phyloP scores from a whole-genome alignment of 1,140 invertebrate species.

The Stenopsyche tienmushanensis region DNA sequence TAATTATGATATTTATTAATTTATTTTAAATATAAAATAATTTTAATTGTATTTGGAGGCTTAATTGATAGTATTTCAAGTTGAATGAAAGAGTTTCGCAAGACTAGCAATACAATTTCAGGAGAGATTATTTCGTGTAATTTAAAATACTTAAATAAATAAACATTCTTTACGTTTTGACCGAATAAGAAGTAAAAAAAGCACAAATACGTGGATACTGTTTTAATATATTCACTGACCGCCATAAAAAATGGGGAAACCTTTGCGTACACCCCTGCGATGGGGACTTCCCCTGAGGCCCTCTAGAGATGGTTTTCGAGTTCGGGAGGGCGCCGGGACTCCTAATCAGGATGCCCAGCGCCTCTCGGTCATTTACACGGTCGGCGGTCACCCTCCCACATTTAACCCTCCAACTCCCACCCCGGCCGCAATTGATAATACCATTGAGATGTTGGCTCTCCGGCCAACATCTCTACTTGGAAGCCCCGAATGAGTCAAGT shows the following conservation, averaged over 20 bases:
- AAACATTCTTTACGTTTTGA: too few species aligned
- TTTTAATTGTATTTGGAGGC: too few species aligned
- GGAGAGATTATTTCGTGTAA: too few species aligned
- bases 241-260: slow-evolving; percentile 32
- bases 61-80: too few species aligned
- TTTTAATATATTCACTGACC: slow-evolving; percentile 40
- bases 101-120: too few species aligned
- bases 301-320: not conserved
- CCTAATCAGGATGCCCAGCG: slow-evolving; percentile 33
- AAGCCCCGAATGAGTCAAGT: not conserved
- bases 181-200: too few species aligned
- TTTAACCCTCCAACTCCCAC: not conserved
- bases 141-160: too few species aligned
- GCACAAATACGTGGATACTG: slow-evolving; percentile 10
- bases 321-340: not conserved
- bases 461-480: not conserved
- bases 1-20: too few species aligned
- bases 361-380: slow-evolving; percentile 34
- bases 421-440: slow-evolving; percentile 30
- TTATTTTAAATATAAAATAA: too few species aligned
- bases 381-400: slow-evolving; percentile 1
- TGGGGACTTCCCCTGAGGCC: not conserved
- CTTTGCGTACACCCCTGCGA: slow-evolving; percentile 6
- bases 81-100: too few species aligned
- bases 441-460: slow-evolving; percentile 20